A percentile compares a stretch with the other conserved stretches of the same genome.
These are phyloP conservation scores for Mustelus asterias DNA, from an alignment of 2,113 vertebrate genomes.

Conservation along the genomic window DNA sequence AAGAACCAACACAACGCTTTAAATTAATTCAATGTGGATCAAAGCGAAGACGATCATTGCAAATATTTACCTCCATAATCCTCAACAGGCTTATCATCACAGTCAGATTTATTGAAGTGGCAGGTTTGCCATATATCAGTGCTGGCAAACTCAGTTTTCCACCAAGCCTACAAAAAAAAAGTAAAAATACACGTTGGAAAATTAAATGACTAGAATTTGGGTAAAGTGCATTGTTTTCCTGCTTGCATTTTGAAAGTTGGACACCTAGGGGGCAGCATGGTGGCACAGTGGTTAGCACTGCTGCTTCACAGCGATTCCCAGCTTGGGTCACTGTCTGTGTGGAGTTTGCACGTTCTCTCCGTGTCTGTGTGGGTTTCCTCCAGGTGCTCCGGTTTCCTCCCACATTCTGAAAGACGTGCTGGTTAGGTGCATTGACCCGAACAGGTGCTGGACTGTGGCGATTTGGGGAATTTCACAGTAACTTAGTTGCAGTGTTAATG, in stretches of 20 bases:
- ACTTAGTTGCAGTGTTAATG: too few relatives aligned
- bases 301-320: too few relatives aligned
- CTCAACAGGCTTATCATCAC: neutral
- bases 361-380: too few relatives aligned
- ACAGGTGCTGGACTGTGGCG: too few relatives aligned
- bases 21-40: neutral
- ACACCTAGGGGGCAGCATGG: neutral
- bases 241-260: neutral
- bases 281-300: too few relatives aligned
- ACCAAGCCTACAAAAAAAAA: conserved; percentile 58
- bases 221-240: neutral
- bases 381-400: too few relatives aligned
- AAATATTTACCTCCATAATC: neutral
- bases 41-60: neutral
- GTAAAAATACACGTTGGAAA: neutral
- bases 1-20: neutral
- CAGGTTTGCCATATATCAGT: conserved; percentile 62
- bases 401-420: too few relatives aligned
- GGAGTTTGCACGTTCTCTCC: too few relatives aligned
- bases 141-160: conserved; percentile 57
- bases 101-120: fast-evolving
- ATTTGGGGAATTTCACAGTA: too few relatives aligned
- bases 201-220: neutral
- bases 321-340: too few relatives aligned
- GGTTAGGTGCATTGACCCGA: too few relatives aligned